Base-by-base conservation (phyloP, 2,888 invertebrate genomes). In the Cheilosia vulpina region DNA sequence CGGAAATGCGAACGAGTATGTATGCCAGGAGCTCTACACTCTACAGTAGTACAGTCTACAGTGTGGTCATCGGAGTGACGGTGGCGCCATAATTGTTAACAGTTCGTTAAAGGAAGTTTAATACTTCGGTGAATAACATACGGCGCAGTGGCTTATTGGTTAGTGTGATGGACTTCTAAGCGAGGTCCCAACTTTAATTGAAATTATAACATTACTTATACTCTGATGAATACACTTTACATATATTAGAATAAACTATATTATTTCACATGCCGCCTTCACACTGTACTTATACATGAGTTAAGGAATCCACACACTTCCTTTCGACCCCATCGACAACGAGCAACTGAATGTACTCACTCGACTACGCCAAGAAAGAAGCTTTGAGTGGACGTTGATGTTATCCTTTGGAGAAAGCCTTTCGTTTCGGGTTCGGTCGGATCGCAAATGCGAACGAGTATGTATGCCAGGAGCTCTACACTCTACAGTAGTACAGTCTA, bases 311-410 rank as follows among this genome's bases (percentile, higher is more conserved):
- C 43, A 41, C 43, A 43, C 65, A 21, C 84, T 71, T 63, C 84
- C 75, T 52, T 79, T 84, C 65, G 65, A 68, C 68, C 52, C 69
- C 75, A 75, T 65, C 43, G 79, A 73, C 84, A 52, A 55, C 65
- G 31, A 79, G 27, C 58, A 41, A 84, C 84, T 84, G 68, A 78
- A 21, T 17, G 17, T 17, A 17, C 52, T n/a, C 13, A 84, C 84
- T 79, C 58, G 72, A 50, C 21, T 21, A 13, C 9, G 34, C 11
- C 7, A 17, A 62, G 62, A 47, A 60, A 62, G 17, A 27, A 83
- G 72, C 83, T 78, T 50, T 62, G 50, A 68, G 52, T 52, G 34
- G 68, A 62, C 47, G 34, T 13, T 4, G 13, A 38, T 13, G 38
- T 55, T 77, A 72, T 82, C 82, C 82, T 77, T 82, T 69, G 43